These are phyloP conservation scores for Syngnathus typhle DNA, from an alignment of 2,113 vertebrate species.

Conservation along the genomic window DNA sequence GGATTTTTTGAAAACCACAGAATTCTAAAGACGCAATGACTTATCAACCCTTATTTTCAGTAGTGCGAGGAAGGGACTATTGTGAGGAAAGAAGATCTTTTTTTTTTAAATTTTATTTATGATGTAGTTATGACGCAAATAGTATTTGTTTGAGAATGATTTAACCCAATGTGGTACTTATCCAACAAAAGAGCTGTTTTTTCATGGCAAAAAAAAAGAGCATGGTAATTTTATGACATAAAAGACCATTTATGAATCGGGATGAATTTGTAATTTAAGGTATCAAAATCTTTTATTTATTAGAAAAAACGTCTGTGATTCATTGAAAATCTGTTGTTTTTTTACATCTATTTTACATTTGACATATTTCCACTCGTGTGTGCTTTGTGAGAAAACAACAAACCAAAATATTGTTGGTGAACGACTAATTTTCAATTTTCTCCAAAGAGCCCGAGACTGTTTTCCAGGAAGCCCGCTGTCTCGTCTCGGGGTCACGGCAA, in stretches of 20 bases:
- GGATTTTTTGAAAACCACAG: neutral
- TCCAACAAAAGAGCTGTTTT: no score
- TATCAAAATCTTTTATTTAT: no score
- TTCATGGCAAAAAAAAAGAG: neutral
- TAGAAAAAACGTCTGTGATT: neutral
- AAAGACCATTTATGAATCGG: neutral
- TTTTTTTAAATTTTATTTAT: neutral
- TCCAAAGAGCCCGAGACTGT: neutral
- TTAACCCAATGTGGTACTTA: no score
- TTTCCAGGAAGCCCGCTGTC: conserved; percentile 25
- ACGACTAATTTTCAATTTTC: neutral
- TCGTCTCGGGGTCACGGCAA: conserved; percentile 17
- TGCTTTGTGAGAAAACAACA: neutral
- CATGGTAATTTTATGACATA: neutral
- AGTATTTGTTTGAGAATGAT: no score
- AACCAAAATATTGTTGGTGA: neutral
- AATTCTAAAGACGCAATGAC: no score
- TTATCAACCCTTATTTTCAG: neutral
- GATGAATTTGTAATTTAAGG: neutral
- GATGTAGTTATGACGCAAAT: no score
- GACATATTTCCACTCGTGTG: neutral
- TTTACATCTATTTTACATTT: no score
- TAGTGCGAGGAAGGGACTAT: neutral
- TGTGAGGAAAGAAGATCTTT: neutral
- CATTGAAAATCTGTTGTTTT: no score